Conservation (phyloP, 2,888 invertebrate genomes). For the Xestobium rufovillosum region DNA sequence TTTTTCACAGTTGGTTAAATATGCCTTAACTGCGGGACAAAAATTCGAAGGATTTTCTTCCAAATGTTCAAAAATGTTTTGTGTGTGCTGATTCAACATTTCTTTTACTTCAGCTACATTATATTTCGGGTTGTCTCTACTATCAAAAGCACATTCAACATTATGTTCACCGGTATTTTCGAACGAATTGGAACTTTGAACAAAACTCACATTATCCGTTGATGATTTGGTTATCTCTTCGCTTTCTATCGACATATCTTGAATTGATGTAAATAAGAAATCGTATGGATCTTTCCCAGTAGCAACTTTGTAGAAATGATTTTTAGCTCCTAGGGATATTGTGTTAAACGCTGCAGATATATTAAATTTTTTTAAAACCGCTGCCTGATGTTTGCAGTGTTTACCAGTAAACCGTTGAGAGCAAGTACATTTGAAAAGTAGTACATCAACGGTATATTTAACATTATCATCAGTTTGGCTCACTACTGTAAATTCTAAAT, state of each 20-base stretch:
- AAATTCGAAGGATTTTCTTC: too few species aligned
- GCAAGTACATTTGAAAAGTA: slow-evolving; percentile 9
- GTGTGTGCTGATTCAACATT: too few species aligned
- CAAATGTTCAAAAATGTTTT: too few species aligned
- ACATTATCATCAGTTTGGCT: slow-evolving; percentile 5
- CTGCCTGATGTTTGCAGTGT: slow-evolving; percentile 10
- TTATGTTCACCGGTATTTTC: too few species aligned
- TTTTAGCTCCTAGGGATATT: slow-evolving; percentile 4
- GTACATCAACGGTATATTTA: slow-evolving; percentile 6
- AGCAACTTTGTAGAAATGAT: slow-evolving; percentile 6
- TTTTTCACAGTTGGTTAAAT: slow-evolving; percentile 4
- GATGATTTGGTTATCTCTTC: too few species aligned
- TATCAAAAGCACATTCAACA: too few species aligned
- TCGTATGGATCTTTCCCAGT: slow-evolving; percentile 5
- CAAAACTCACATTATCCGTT: too few species aligned
- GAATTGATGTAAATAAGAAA: slow-evolving; percentile 5
- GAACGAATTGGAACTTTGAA: too few species aligned
- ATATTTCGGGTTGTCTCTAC: too few species aligned
- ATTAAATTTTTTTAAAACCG: slow-evolving; percentile 8
- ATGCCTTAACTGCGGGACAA: neutral
- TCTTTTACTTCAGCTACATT: too few species aligned
- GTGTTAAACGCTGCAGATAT: slow-evolving; percentile 7
- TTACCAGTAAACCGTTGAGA: slow-evolving; percentile 9
- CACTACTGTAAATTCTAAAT: slow-evolving; percentile 9
- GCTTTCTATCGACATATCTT: slow-evolving; percentile 7